Evolutionary conservation across 2,888 invertebrate species (phyloP).

Genomic region (Drosophila acutilabella): DNA sequence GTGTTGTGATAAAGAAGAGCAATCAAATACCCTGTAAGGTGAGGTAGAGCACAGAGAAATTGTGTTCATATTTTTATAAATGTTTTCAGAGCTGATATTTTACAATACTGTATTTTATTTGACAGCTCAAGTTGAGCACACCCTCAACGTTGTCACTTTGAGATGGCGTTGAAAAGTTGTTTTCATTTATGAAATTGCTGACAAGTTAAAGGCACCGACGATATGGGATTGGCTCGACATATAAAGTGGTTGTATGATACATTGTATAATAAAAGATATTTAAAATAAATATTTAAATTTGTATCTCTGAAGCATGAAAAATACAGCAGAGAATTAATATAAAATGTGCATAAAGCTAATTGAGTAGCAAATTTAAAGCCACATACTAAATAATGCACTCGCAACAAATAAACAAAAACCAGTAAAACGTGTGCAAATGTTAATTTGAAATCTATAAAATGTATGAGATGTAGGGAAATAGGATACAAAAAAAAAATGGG

Average conservation of each 20-base stretch:
- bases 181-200: slow-evolving; percentile 75
- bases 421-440: slow-evolving; percentile 44
- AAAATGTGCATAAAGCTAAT: slow-evolving; percentile 36
- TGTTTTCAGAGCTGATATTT: no score
- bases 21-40: slow-evolving; percentile 11
- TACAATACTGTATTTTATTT: no score
- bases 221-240: neutral
- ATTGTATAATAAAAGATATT: neutral
- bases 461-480: neutral
- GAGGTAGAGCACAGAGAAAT: no score
- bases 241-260: slow-evolving; percentile 1
- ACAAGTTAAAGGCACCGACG: slow-evolving; percentile 30
- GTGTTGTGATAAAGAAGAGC: slow-evolving; percentile 20
- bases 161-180: slow-evolving; percentile 49
- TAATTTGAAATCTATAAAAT: slow-evolving; percentile 38
- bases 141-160: neutral
- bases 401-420: slow-evolving; percentile 52
- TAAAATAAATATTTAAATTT: slow-evolving; percentile 2
- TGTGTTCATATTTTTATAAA: no score
- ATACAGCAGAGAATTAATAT: slow-evolving; percentile 17
- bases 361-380: slow-evolving; percentile 46
- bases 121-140: neutral
- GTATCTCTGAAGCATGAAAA: slow-evolving; percentile 11
- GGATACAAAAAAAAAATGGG: no score
- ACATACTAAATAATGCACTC: slow-evolving; percentile 54